Evolutionary conservation across 2,113 vertebrate species (phyloP).

Genomic region (Rhabdornis inornatus): DNA sequence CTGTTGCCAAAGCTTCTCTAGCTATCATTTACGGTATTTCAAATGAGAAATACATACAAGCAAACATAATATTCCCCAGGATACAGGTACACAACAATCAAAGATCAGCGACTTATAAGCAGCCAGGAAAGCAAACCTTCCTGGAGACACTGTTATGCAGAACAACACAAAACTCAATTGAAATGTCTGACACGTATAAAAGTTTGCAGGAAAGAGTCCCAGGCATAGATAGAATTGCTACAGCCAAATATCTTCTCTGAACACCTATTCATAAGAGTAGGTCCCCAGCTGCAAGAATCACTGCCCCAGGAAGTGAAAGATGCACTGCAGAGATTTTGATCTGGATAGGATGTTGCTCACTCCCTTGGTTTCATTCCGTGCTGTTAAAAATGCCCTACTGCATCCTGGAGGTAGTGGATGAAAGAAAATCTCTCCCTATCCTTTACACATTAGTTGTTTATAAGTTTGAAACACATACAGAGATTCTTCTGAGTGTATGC

Average conservation of each 20-base stretch:
- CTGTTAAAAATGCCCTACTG: background rate
- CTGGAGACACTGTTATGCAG: background rate
- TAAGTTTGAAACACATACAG: background rate
- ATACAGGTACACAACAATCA: background rate
- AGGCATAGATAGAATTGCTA: background rate
- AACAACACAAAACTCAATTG: background rate
- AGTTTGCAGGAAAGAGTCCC: background rate
- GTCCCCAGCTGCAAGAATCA: background rate
- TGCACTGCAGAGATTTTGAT: background rate
- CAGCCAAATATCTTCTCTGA: background rate
- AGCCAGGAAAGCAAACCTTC: background rate
- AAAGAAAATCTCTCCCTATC: background rate
- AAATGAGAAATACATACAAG: background rate
- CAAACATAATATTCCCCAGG: background rate
- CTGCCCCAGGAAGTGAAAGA: conserved; percentile 28
- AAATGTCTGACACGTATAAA: background rate
- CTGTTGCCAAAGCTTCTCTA: background rate
- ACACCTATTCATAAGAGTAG: conserved; percentile 32
- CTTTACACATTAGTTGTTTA: background rate
- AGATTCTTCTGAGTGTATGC: background rate
- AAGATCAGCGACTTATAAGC: background rate
- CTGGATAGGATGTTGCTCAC: background rate
- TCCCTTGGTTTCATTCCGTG: background rate
- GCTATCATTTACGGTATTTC: background rate
- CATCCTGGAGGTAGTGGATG: background rate